These are phyloP conservation scores for Ommatoiulus sabulosus DNA, from an alignment of 2,888 invertebrate species.

Conservation along the genomic window DNA sequence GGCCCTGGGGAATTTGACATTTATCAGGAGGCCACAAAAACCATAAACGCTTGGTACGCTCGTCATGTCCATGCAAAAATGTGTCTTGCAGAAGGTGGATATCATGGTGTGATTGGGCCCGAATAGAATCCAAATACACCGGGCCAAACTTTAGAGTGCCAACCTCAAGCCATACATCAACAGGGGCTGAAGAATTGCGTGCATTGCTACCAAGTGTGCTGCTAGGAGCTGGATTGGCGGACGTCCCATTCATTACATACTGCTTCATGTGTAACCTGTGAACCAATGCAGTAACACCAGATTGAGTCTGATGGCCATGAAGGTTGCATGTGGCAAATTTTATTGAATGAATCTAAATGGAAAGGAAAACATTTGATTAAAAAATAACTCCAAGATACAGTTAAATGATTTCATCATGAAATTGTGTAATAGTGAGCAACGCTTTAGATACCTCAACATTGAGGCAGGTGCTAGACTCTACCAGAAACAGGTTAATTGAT, in stretches of 20 bases:
- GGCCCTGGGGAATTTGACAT: slow-evolving; percentile 65
- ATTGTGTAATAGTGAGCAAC: not conserved
- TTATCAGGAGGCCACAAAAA: slow-evolving; percentile 88
- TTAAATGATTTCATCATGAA: not conserved
- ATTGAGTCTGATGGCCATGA: slow-evolving; percentile 91
- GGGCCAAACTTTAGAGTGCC: slow-evolving; percentile 92
- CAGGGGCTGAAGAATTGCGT: slow-evolving; percentile 59
- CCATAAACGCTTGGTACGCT: slow-evolving; percentile 87
- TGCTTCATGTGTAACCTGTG: slow-evolving; percentile 79
- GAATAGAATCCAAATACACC: slow-evolving; percentile 86
- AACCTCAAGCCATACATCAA: slow-evolving; percentile 84
- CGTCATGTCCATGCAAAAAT: slow-evolving; percentile 75
- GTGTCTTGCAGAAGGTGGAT: slow-evolving; percentile 65
- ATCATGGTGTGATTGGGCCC: slow-evolving; percentile 70
- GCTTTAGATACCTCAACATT: slow-evolving; percentile 68
- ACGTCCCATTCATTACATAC: slow-evolving; percentile 72
- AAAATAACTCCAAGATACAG: not conserved
- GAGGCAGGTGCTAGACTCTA: slow-evolving; percentile 88
- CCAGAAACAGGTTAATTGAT: slow-evolving; percentile 88
- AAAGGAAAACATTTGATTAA: not conserved
- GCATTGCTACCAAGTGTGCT: not conserved
- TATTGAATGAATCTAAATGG: slow-evolving; percentile 80
- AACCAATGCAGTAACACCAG: slow-evolving; percentile 87
- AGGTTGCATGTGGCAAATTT: slow-evolving; percentile 92
- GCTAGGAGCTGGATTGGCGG: slow-evolving; percentile 61